Evolutionary conservation across 2,888 invertebrate species (phyloP).

Genomic region (Standfussiana lucernea): DNA sequence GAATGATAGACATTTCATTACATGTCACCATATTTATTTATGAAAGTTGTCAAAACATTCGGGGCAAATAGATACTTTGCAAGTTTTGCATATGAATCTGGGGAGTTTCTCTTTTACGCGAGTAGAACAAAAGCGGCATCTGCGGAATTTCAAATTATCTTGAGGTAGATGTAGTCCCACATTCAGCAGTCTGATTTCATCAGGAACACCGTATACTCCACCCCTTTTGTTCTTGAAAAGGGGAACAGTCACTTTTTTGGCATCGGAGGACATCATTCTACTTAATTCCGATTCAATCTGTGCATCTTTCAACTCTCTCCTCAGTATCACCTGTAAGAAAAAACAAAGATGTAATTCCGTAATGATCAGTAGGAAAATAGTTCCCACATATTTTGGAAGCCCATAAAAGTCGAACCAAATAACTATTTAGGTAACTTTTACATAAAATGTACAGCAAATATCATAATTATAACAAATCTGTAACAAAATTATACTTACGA

Average conservation of each 20-base stretch:
- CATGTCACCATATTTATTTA: slow-evolving; percentile 39
- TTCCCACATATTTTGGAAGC: slow-evolving; percentile 25
- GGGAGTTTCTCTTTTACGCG: slow-evolving; percentile 35
- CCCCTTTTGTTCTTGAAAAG: slow-evolving; percentile 35
- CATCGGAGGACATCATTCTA: slow-evolving; percentile 22
- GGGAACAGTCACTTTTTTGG: slow-evolving; percentile 18
- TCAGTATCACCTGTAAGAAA: slow-evolving; percentile 31
- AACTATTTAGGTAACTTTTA: slow-evolving; percentile 26
- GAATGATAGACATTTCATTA: slow-evolving; percentile 39
- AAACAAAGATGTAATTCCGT: slow-evolving; percentile 25
- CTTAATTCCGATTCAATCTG: slow-evolving; percentile 27
- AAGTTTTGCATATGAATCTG: slow-evolving; percentile 38
- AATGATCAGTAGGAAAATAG: slow-evolving; percentile 28
- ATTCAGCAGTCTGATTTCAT: slow-evolving; percentile 34
- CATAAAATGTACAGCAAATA: slow-evolving; percentile 27
- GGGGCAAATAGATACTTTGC: slow-evolving; percentile 37
- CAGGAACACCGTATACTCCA: slow-evolving; percentile 31
- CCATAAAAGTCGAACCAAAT: slow-evolving; percentile 26
- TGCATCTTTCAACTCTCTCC: slow-evolving; percentile 28
- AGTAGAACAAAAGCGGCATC: slow-evolving; percentile 36
- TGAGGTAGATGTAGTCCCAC: slow-evolving; percentile 30
- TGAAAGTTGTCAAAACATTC: slow-evolving; percentile 40
- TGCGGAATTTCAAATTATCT: slow-evolving; percentile 35
- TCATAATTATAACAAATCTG: slow-evolving; percentile 24
- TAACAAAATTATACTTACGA: slow-evolving; percentile 17